phyloP scores from a whole-genome alignment of 2,113 vertebrate genomes.

The Urocynchramus pylzowi region DNA sequence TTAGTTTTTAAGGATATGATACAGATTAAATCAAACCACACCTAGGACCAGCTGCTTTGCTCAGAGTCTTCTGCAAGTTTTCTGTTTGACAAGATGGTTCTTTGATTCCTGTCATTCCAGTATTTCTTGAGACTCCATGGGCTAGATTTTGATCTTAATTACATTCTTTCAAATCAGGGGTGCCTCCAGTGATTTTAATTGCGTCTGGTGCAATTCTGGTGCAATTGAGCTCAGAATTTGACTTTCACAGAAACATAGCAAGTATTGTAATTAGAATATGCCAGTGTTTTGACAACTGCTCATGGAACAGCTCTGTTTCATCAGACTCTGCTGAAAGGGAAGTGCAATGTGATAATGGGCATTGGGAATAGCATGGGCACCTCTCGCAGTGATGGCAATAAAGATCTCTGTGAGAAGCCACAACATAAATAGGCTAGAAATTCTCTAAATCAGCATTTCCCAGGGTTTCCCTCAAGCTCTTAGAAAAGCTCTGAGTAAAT shows the following conservation, averaged over 20 bases:
- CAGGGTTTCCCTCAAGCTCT: background rate
- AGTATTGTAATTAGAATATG: slow-evolving; percentile 26
- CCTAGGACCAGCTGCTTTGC: background rate
- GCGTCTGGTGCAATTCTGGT: background rate
- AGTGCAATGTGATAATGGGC: background rate
- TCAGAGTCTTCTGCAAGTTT: background rate
- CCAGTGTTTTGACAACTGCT: slow-evolving; percentile 38
- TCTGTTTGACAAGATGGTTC: background rate
- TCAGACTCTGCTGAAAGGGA: background rate
- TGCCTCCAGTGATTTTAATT: background rate
- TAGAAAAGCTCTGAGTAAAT: background rate
- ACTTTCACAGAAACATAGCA: background rate
- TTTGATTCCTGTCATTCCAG: background rate
- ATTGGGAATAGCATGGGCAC: background rate
- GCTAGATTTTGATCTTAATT: background rate
- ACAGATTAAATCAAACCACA: background rate
- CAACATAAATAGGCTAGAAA: background rate
- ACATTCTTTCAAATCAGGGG: background rate
- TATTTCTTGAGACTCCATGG: background rate
- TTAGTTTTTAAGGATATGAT: background rate
- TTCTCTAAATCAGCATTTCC: background rate
- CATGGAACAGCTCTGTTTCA: background rate
- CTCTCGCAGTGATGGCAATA: background rate
- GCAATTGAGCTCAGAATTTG: background rate
- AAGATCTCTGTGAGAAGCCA: background rate